Evolutionary conservation across 2,797 vertebrate species (phyloP).

Genomic region (Varecia variegata): DNA sequence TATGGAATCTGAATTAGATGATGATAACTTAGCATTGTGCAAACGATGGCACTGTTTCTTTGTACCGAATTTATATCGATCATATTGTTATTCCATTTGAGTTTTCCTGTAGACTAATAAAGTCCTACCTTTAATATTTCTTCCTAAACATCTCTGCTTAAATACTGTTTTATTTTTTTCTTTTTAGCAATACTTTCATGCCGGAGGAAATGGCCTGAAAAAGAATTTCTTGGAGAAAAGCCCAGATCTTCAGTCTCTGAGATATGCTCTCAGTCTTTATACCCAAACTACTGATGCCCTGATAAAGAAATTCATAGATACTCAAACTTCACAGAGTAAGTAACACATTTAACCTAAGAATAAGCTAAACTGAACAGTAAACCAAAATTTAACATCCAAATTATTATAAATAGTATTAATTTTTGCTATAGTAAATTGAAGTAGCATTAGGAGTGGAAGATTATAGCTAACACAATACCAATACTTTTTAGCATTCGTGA

Average conservation of each 20-base stretch:
- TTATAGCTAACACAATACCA: not conserved
- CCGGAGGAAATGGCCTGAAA: constrained; percentile 97
- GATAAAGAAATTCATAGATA: constrained; percentile 99
- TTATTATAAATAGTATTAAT: not conserved
- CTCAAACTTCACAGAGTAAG: constrained; percentile 97
- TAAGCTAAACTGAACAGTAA: not conserved
- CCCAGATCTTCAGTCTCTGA: constrained; percentile 95
- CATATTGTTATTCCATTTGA: not conserved
- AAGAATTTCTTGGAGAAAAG: constrained; percentile 99
- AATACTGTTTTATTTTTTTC: not conserved
- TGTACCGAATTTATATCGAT: not conserved
- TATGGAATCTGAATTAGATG: not conserved
- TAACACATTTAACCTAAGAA: constrained; percentile 15
- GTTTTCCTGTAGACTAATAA: not conserved
- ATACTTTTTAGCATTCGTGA: not conserved
- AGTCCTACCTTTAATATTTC: not conserved
- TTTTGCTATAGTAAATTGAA: not conserved
- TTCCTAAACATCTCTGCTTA: constrained; percentile 26
- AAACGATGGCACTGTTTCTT: not conserved
- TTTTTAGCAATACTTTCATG: constrained; percentile 98
- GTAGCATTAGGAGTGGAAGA: not conserved
- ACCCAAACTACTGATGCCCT: constrained; percentile 97
- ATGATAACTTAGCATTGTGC: not conserved
- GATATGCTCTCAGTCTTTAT: constrained; percentile 98
- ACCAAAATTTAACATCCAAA: not conserved